Conservation (phyloP, 2,888 invertebrate genomes). For the Diogma glabrata region DNA sequence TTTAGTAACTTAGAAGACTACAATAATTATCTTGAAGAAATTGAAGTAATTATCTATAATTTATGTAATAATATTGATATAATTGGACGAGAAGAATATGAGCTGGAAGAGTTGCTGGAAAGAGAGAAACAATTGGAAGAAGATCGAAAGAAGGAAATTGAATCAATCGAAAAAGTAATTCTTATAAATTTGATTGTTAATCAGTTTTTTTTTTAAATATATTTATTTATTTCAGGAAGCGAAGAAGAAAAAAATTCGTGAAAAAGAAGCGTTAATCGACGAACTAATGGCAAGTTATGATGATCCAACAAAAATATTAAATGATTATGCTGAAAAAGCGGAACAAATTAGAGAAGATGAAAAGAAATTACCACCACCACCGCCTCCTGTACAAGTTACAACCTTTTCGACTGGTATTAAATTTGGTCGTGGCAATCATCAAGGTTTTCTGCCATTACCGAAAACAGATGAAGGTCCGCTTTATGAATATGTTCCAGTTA, state of each 20-base stretch:
- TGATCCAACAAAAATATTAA: constrained; percentile 78
- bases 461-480: constrained; percentile 65
- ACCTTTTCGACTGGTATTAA: constrained; percentile 83
- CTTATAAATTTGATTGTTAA: too few species aligned
- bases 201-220: too few species aligned
- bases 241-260: constrained; percentile 70
- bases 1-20: constrained; percentile 72
- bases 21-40: constrained; percentile 93
- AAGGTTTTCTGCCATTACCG: constrained; percentile 55
- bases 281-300: constrained; percentile 89
- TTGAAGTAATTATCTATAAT: constrained; percentile 86
- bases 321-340: constrained; percentile 60
- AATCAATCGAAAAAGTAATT: constrained; percentile 39
- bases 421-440: constrained; percentile 52
- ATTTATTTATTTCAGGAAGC: constrained; percentile 43
- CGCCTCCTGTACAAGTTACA: constrained; percentile 33
- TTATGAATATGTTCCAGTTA: constrained; percentile 53
- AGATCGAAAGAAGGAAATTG: constrained; percentile 54
- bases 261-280: constrained; percentile 87
- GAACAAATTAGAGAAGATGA: constrained; percentile 54
- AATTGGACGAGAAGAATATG: constrained; percentile 70
- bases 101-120: constrained; percentile 74
- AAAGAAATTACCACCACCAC: constrained; percentile 28
- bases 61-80: constrained; percentile 81
- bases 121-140: constrained; percentile 69